Evolutionary conservation across 2,797 vertebrate species (phyloP), one percentile per base, ranked within the genome.

Genomic region (Selene dorsalis): DNA sequence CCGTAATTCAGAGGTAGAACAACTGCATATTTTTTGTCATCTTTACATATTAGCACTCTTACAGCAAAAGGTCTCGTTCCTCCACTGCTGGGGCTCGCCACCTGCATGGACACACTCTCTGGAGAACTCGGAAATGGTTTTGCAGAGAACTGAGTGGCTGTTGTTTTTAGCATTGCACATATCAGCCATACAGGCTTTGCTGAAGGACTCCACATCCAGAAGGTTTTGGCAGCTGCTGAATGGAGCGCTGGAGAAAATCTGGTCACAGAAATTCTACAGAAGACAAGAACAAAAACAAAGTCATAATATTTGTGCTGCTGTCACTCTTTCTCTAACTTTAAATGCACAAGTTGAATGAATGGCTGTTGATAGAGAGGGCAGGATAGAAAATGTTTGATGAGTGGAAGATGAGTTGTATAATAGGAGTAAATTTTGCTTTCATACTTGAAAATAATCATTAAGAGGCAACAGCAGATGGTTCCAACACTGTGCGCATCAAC

Each of bases 101-200:
- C 95, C 95, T 4, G 94, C 93, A 45, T 95, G 94, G 1, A 91
- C 79, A 56, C 95, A 96, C 89, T 96, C 82, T 18, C 94, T 93
- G 30, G 95, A 96, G 80, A 91, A 96, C 69, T 96, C 95, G 1
- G 93, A 86, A 13, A 96, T 56, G 22, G 94, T 94, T 69, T 91
- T 65, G 67, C 95, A 96, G 60, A 94, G 76, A 57, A 87, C 77
- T 1, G 53, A 58, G 4, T 74, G 16, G 0, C 38, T 61, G 22
- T 0, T 38, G 53, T 88, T 62, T 12, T 8, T 8, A 3, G 82
- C 77, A 43, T 85, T 60, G 66, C 95, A 96, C 28, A 87, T 58
- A 68, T 96, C 95, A 1, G 66, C 6, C 76, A 78, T 72, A 26
- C 95, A 96, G 50, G 84, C 82, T 52, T 85, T 35, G 3, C 28